phyloP scores from a whole-genome alignment of 2,797 vertebrate species.

The Hafferia zeledoni region DNA sequence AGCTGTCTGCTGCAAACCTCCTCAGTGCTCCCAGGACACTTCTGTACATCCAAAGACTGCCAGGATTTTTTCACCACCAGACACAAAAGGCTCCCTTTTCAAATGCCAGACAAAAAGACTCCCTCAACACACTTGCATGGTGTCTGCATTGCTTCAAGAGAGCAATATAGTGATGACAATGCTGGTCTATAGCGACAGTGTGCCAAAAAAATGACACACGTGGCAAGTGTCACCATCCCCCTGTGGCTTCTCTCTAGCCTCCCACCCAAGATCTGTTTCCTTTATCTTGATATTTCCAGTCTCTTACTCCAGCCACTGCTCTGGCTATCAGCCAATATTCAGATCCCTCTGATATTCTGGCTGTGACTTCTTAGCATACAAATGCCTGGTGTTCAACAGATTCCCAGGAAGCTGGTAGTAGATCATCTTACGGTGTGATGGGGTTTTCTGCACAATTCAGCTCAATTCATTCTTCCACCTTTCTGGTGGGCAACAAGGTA shows the following conservation, averaged over 20 bases:
- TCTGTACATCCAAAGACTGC: background rate
- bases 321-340: background rate
- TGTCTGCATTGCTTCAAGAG: background rate
- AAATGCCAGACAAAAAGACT: background rate
- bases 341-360: background rate
- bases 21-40: background rate
- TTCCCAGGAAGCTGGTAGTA: background rate
- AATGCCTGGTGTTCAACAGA: background rate
- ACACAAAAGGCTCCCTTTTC: background rate
- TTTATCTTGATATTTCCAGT: background rate
- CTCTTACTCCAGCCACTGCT: background rate
- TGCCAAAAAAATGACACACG: rapidly evolving
- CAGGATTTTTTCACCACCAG: background rate
- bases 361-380: background rate
- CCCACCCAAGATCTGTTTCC: background rate
- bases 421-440: background rate
- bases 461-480: background rate
- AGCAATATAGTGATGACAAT: background rate
- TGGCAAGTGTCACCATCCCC: background rate
- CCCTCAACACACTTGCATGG: background rate
- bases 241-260: background rate
- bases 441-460: background rate
- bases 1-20: background rate
- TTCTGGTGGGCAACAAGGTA: background rate
- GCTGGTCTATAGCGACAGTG: rapidly evolving